These are phyloP conservation scores for Psephotus haematonotus DNA, from an alignment of 2,113 vertebrate species.

Conservation along the genomic window DNA sequence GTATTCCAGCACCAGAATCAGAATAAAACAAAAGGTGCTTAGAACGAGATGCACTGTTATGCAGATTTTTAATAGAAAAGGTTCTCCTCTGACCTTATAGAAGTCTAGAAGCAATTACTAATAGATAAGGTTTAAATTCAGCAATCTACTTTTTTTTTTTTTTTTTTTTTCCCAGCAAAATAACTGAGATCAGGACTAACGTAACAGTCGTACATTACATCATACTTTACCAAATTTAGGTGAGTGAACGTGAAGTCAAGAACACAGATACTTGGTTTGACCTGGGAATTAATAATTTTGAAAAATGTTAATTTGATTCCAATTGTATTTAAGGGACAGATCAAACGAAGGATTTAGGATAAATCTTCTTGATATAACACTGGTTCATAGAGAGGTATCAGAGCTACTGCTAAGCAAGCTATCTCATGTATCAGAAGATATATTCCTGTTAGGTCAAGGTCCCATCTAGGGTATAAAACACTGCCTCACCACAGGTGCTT, in stretches of 20 bases:
- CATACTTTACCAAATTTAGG: background rate
- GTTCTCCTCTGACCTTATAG: background rate
- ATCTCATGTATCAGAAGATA: background rate
- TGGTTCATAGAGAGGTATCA: background rate
- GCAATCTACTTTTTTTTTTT: background rate
- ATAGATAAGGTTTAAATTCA: background rate
- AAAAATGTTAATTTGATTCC: background rate
- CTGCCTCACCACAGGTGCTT: background rate
- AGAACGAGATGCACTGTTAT: background rate
- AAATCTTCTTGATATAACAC: background rate
- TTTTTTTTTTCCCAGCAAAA: background rate
- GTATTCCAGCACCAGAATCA: background rate
- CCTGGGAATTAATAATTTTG: background rate
- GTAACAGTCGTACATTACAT: background rate
- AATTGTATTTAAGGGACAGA: background rate
- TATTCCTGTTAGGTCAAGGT: background rate
- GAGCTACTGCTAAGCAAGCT: background rate
- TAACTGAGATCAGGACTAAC: background rate
- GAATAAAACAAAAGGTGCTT: background rate
- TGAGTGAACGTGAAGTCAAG: background rate
- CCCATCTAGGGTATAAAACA: background rate
- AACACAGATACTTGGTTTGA: background rate
- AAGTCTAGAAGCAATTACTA: background rate
- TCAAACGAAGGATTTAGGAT: background rate
- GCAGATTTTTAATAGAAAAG: background rate